phyloP scores from a whole-genome alignment of 2,113 vertebrate genomes.

The Thunnus maccoyii region DNA sequence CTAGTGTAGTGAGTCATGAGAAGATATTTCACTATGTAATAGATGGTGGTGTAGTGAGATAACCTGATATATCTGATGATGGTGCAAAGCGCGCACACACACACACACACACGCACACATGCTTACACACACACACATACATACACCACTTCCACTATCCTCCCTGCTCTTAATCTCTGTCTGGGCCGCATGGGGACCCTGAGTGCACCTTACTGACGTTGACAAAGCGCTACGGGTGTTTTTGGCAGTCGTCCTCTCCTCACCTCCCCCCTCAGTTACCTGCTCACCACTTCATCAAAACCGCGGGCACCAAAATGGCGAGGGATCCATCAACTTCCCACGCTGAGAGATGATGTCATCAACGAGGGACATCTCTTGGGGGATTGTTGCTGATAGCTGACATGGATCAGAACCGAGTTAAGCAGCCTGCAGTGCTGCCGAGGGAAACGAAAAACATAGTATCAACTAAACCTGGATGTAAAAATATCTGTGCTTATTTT shows the following conservation, averaged over 20 bases:
- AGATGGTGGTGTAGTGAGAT: constrained; percentile 69
- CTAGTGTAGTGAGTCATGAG: constrained; percentile 62
- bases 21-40: constrained; percentile 67
- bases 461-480: background rate
- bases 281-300: constrained; percentile 81
- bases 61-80: constrained; percentile 73
- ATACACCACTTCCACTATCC: constrained; percentile 48
- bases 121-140: constrained; percentile 27
- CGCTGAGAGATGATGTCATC: constrained; percentile 83
- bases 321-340: constrained; percentile 80
- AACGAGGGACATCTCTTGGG: constrained; percentile 65
- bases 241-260: constrained; percentile 71
- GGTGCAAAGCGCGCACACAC: constrained; percentile 40
- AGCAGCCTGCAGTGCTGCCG: constrained; percentile 32
- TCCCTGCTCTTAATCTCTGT: constrained; percentile 77
- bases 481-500: background rate
- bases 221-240: constrained; percentile 78
- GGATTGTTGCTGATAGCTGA: constrained; percentile 65
- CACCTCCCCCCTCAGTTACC: constrained; percentile 65
- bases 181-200: constrained; percentile 68
- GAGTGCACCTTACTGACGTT: constrained; percentile 75
- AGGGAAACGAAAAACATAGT: constrained; percentile 27
- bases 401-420: constrained; percentile 62
- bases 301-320: constrained; percentile 67
- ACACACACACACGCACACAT: constrained; percentile 26